These are phyloP conservation scores for Torymus tubicola DNA, from an alignment of 2,888 invertebrate species.

Conservation along the genomic window DNA sequence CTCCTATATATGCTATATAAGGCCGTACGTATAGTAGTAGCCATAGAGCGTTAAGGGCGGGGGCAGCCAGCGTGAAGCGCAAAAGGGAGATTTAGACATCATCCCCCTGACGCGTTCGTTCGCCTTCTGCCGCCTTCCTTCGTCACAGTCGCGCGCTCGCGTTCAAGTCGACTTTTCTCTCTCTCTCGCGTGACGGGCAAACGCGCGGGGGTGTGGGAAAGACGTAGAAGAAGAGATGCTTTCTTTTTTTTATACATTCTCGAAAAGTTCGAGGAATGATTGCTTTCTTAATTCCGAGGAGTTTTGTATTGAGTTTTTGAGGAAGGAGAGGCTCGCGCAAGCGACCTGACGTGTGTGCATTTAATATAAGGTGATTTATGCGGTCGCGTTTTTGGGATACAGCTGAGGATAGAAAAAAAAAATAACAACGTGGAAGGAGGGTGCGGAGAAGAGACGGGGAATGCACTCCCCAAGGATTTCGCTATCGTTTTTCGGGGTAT, in stretches of 20 bases:
- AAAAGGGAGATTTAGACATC: slow-evolving; percentile 74
- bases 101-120: slow-evolving; percentile 70
- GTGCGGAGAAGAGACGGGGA: slow-evolving; percentile 4
- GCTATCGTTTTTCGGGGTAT: slow-evolving; percentile 27
- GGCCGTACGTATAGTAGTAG: slow-evolving; percentile 66
- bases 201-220: slow-evolving; percentile 49
- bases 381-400: slow-evolving; percentile 36
- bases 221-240: no score
- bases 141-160: slow-evolving; percentile 51
- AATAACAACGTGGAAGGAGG: background rate
- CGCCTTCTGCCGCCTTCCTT: slow-evolving; percentile 63
- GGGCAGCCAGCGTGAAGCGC: slow-evolving; percentile 71
- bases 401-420: no score
- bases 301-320: slow-evolving; percentile 51
- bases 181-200: slow-evolving; percentile 67
- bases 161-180: slow-evolving; percentile 51
- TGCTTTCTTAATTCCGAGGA: slow-evolving; percentile 60
- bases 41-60: slow-evolving; percentile 71
- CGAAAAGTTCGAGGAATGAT: slow-evolving; percentile 59
- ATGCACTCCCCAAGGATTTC: slow-evolving; percentile 37
- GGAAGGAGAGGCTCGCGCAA: background rate
- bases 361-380: slow-evolving; percentile 52
- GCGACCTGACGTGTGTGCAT: slow-evolving; percentile 27
- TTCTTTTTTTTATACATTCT: slow-evolving; percentile 30
- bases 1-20: background rate